Evolutionary conservation across 1,140 invertebrate genomes (phyloP).

Genomic region (Danaus melanippus): DNA sequence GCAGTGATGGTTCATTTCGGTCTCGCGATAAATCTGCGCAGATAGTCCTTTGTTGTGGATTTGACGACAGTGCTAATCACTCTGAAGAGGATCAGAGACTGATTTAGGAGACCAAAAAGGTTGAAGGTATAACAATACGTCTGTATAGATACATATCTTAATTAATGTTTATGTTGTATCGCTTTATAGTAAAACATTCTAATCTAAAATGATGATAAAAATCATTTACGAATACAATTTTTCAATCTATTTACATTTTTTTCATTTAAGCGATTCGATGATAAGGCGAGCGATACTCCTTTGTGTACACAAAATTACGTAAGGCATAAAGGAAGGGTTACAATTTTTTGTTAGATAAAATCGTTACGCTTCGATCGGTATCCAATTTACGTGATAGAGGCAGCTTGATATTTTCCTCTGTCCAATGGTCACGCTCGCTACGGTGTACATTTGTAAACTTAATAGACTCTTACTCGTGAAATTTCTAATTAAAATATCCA

Average conservation of each 20-base stretch:
- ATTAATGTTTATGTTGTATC: no score
- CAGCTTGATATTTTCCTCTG: constrained; percentile 39
- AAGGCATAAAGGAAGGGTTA: constrained; percentile 54
- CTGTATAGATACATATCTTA: no score
- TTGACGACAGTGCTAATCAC: constrained; percentile 40
- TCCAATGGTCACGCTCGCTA: constrained; percentile 52
- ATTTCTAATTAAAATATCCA: constrained; percentile 63
- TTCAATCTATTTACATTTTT: constrained; percentile 14
- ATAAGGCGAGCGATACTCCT: constrained; percentile 29
- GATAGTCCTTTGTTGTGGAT: constrained; percentile 38
- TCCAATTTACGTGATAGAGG: constrained; percentile 59
- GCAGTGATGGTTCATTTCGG: constrained; percentile 42
- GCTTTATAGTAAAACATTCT: no score
- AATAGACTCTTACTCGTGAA: constrained; percentile 58
- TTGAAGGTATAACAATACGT: constrained; percentile 1
- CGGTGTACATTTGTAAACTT: constrained; percentile 37
- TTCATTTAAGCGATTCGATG: constrained; percentile 15
- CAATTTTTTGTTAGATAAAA: constrained; percentile 59
- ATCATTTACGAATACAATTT: constrained; percentile 1
- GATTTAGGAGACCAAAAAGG: constrained; percentile 14
- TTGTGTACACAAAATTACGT: constrained; percentile 56
- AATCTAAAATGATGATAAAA: no score
- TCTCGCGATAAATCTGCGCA: constrained; percentile 42
- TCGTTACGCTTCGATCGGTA: constrained; percentile 58
- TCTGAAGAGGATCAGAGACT: constrained; percentile 11